Evolutionary conservation across 1,140 invertebrate genomes (phyloP), one percentile per base, ranked within the genome.

Genomic region (Vanessa tameamea): DNA sequence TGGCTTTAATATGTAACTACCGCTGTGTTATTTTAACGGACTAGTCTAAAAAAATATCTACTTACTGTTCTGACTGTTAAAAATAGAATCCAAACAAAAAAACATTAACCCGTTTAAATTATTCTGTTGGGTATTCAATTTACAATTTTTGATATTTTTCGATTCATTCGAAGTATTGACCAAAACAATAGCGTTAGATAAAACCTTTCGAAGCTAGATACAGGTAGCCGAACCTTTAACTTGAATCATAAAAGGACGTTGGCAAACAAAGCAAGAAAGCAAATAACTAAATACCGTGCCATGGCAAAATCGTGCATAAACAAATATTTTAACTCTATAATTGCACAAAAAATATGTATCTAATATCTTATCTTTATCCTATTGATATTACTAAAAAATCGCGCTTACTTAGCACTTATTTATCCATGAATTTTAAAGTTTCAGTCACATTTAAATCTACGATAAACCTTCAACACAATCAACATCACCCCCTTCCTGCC

Each of bases 231-330:
- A 37, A 3, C 43, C 31, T 31, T 31, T 31, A 31, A 1, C 26
- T 61, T 59, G 23, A 0, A 26, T 59, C 23, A 14, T 59, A 31
- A 12, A 61, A 61, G 26, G 26, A 63, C 43, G 0, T 2, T 16
- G 16, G 20, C 13, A 64, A 48, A 50, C 57, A 53, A 23, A 63
- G 59, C 47, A 70, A 57, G 47, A 51, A 64, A 23, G 16, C 57
- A 31, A 47, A 53, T 16, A 70, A 43, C 23, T 43, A 50, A 59
- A 43, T 64, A 51, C 23, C 9, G 64, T 66, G 71, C 71, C n/a
- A 20, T 66, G 64, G 71, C 55, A 73, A 53, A 73, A 26, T 63
- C 31, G 65, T 73, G 72, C 43, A 23, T n/a, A 20, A 63, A 50
- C 4, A 67, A 37, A 53, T 53, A 57, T 23, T 64, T 53, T 64